Evolutionary conservation across 2,797 vertebrate species (phyloP).

Genomic region (Bradypodion ventrale): DNA sequence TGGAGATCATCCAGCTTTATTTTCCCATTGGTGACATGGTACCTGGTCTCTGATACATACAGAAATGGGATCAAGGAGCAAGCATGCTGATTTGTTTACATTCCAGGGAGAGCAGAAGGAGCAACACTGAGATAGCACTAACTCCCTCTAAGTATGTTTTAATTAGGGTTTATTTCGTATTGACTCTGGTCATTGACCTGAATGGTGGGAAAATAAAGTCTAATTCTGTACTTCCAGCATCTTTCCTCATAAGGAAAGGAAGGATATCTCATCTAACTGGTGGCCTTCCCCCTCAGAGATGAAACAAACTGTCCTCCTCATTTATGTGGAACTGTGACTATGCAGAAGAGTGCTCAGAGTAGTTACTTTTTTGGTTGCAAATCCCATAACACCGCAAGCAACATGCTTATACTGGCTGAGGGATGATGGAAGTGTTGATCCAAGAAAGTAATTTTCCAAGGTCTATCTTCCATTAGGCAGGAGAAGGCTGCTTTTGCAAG

Average conservation of each 20-base stretch:
- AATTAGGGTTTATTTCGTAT: constrained; percentile 53
- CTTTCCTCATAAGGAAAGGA: constrained; percentile 24
- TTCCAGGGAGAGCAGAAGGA: constrained; percentile 46
- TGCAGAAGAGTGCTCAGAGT: not conserved
- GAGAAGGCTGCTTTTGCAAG: not conserved
- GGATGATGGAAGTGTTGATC: too few relatives aligned
- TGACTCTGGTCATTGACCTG: constrained; percentile 40
- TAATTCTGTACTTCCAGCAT: not conserved
- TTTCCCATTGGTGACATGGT: constrained; percentile 55
- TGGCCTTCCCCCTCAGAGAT: not conserved
- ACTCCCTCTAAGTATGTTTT: constrained; percentile 45
- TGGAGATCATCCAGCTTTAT: constrained; percentile 50
- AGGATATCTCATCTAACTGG: not conserved
- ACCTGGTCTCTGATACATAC: constrained; percentile 38
- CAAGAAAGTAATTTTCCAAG: too few relatives aligned
- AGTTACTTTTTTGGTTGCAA: too few relatives aligned
- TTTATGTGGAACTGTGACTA: not conserved
- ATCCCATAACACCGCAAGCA: too few relatives aligned
- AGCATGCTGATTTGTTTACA: constrained; percentile 51
- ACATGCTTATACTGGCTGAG: too few relatives aligned
- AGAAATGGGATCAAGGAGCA: not conserved
- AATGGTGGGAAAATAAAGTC: constrained; percentile 37
- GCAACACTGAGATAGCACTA: constrained; percentile 43
- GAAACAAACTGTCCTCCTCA: not conserved
- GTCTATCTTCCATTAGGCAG: not conserved